Evolutionary conservation across 30 jellyfish, hydroid and myxozoan genomes (phyloP), one percentile per base, ranked within the genome.

Genomic region (Clytia hemisphaerica): DNA sequence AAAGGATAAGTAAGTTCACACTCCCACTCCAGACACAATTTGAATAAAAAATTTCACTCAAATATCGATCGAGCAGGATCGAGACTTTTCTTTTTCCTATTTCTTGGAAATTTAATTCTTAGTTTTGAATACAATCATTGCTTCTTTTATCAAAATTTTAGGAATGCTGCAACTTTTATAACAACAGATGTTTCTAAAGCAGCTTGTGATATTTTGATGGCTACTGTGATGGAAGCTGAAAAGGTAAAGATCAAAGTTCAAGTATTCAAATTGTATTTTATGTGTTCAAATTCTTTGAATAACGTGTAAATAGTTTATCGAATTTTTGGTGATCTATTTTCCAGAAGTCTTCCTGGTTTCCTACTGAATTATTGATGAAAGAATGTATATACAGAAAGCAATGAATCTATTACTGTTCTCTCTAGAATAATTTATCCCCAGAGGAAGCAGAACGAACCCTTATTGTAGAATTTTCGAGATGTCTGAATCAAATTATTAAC

Each of bases 141-240:
- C n/a, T 33, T 18, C 36, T 26, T 18, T 10, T 4, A 33, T 5
- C 19, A 25, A 1, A 4, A 14, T 69, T 25, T 36, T 61, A 66
- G 94, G 4, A 79, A 67, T 2, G 88, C 94, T 28, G 72, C 80
- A 62, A 45, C 94, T 14, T 87, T 79, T 24, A 87, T 87, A 38
- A 87, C 97, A n/a, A 28, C 84, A 4, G 92, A 87, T 51, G 97
- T 87, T 37, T 79, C 94, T 10, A 79, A 67, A 27, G 94, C 93
- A 18, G 80, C 97, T 0, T 78, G 92, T 37, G 97, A 87, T 49
- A 66, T 92, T 58, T 67, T 87, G 14, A 44, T 87, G 65, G 88
- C 88, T 33, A 29, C 86, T 14, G 97, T 92, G 18, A 93, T 79
- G 51, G 92, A 87, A 34, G 76, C 93, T 34, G 92, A 74, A 61